Percentiles rank a stretch among this genome's conserved stretches.
phyloP scores from a whole-genome alignment of 2,113 vertebrate genomes.

The Scomber colias region DNA sequence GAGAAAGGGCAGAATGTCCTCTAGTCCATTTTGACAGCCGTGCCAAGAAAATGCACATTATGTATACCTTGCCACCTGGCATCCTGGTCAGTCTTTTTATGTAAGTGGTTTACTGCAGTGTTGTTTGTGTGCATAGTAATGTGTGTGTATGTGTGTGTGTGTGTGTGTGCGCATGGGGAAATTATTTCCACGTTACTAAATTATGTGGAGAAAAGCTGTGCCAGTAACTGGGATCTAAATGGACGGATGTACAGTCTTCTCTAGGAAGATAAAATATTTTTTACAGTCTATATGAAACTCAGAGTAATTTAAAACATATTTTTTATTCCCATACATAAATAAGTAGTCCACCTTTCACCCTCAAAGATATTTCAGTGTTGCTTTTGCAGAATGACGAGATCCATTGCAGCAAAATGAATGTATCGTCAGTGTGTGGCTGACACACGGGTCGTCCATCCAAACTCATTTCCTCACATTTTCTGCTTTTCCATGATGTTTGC shows the following conservation, averaged over 20 bases:
- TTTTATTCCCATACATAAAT: slow-evolving; percentile 25
- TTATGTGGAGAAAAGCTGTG: slow-evolving; percentile 22
- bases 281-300: background rate
- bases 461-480: slow-evolving; percentile 60
- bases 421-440: slow-evolving; percentile 18
- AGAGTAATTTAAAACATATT: slow-evolving; percentile 44
- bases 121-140: slow-evolving; percentile 11
- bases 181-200: slow-evolving; percentile 40
- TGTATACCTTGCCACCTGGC: background rate
- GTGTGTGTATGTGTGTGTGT: slow-evolving; percentile 21
- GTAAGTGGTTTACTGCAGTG: background rate
- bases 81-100: background rate
- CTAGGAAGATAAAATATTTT: slow-evolving; percentile 27
- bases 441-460: slow-evolving; percentile 36
- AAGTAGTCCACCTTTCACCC: slow-evolving; percentile 52
- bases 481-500: slow-evolving; percentile 39
- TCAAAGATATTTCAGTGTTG: slow-evolving; percentile 38
- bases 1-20: slow-evolving; percentile 12
- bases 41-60: background rate
- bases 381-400: slow-evolving; percentile 38
- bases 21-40: slow-evolving; percentile 18
- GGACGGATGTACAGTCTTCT: slow-evolving; percentile 32
- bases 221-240: slow-evolving; percentile 40
- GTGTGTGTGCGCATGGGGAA: slow-evolving; percentile 4
- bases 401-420: slow-evolving; percentile 37